phyloP scores from a whole-genome alignment of 2,113 vertebrate genomes.

The Neodontobutis hainanensis region DNA sequence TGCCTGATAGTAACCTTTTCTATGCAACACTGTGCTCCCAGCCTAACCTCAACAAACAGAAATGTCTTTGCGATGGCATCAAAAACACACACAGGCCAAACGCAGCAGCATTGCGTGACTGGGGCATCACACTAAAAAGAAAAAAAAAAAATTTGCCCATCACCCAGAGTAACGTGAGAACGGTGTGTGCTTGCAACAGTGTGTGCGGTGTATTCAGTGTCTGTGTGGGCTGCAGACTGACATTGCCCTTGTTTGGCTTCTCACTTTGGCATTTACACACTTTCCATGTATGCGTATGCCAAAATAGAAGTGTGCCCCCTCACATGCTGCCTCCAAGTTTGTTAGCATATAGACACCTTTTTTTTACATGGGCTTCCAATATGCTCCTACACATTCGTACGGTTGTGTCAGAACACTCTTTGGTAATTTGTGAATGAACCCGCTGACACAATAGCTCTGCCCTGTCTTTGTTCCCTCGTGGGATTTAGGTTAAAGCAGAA shows the following conservation, averaged over 20 bases:
- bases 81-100: constrained; percentile 20
- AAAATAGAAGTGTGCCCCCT: constrained; percentile 25
- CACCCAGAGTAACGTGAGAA: constrained; percentile 65
- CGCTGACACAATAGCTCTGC: constrained; percentile 34
- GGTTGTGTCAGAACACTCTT: constrained; percentile 4
- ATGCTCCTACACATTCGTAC: constrained; percentile 11
- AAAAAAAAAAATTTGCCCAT: constrained; percentile 52
- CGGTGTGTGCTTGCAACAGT: constrained; percentile 25
- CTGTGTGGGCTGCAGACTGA: constrained; percentile 24
- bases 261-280: constrained; percentile 46
- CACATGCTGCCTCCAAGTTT: constrained; percentile 16
- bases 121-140: constrained; percentile 68
- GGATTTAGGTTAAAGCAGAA: constrained; percentile 15
- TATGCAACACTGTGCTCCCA: constrained; percentile 25
- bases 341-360: constrained; percentile 17
- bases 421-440: constrained; percentile 54
- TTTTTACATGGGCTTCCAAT: not conserved
- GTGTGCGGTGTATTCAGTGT: constrained; percentile 15
- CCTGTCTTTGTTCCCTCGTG: constrained; percentile 18
- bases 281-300: constrained; percentile 22
- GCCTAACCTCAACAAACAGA: constrained; percentile 28
- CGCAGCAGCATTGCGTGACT: constrained; percentile 63
- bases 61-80: constrained; percentile 7
- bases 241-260: constrained; percentile 53
- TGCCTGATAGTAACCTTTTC: constrained; percentile 36